Evolutionary conservation across 2,113 vertebrate species (phyloP).

Genomic region (Dascyllus trimaculatus): DNA sequence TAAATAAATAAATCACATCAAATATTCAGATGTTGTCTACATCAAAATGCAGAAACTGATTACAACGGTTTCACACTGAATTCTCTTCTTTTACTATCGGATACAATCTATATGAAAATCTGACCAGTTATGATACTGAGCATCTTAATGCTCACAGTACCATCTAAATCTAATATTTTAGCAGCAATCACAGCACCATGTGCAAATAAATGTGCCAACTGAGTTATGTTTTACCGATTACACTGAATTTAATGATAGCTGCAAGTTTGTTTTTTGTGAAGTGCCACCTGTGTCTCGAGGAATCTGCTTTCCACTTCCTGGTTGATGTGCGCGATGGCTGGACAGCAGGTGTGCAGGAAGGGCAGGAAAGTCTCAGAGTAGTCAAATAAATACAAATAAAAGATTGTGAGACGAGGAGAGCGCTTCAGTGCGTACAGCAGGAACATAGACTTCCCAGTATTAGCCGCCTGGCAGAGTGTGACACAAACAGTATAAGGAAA

Average conservation of each 20-base stretch:
- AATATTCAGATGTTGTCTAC: no score
- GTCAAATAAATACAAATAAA: slow-evolving; percentile 95
- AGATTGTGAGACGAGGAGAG: slow-evolving; percentile 92
- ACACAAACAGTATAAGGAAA: slow-evolving; percentile 14
- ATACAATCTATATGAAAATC: no score
- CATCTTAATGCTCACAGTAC: background rate
- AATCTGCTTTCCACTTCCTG: slow-evolving; percentile 77
- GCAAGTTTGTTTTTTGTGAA: background rate
- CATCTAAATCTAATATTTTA: background rate
- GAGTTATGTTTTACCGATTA: background rate
- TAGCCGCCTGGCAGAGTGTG: slow-evolving; percentile 84
- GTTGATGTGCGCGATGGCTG: slow-evolving; percentile 72
- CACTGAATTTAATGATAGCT: background rate
- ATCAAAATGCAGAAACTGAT: no score
- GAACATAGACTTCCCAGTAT: slow-evolving; percentile 93
- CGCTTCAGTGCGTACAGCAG: slow-evolving; percentile 93
- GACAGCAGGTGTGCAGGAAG: slow-evolving; percentile 94
- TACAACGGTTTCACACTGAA: no score
- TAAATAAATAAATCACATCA: no score
- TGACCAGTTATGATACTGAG: no score
- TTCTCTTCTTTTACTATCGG: no score
- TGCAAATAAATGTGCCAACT: no score
- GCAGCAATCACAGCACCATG: background rate
- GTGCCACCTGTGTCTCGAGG: slow-evolving; percentile 84
- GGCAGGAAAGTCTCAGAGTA: slow-evolving; percentile 93